Evolutionary conservation across 2,888 invertebrate species (phyloP).

Genomic region (Drosophila testacea): DNA sequence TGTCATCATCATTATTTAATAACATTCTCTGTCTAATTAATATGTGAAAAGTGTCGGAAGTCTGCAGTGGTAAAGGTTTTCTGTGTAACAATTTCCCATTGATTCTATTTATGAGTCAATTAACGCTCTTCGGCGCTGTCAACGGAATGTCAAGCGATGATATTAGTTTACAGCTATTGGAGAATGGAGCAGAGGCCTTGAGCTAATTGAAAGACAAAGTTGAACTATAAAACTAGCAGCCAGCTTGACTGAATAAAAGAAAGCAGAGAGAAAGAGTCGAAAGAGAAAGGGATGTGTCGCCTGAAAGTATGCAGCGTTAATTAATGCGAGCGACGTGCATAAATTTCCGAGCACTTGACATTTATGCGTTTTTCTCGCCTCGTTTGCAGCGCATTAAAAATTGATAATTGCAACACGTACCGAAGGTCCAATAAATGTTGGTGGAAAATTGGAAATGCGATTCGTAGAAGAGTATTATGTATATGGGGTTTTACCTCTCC

Average conservation of each 20-base stretch:
- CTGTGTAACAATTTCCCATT: constrained; percentile 23
- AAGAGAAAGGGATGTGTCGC: constrained; percentile 7
- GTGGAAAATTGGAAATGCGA: constrained; percentile 6
- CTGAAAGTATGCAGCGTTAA: constrained; percentile 67
- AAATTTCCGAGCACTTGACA: constrained; percentile 70
- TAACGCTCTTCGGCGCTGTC: constrained; percentile 35
- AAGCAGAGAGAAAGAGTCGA: not conserved
- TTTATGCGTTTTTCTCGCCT: constrained; percentile 62
- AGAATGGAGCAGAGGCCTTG: constrained; percentile 10
- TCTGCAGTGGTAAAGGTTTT: not conserved
- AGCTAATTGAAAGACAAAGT: constrained; percentile 61
- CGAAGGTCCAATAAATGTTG: constrained; percentile 49
- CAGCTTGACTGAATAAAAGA: not conserved
- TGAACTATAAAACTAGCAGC: constrained; percentile 42
- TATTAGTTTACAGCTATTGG: constrained; percentile 63
- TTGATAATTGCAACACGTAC: constrained; percentile 74
- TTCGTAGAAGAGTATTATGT: not conserved
- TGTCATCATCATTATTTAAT: too few relatives aligned
- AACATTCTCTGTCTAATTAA: not conserved
- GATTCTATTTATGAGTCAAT: constrained; percentile 73
- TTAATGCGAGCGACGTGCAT: constrained; percentile 77
- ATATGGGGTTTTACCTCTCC: constrained; percentile 65
- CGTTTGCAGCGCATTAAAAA: constrained; percentile 63
- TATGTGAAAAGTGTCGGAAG: too few relatives aligned
- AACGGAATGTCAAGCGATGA: constrained; percentile 35